phyloP scores from a whole-genome alignment of 2,113 vertebrate species.

The Xiphophorus hellerii region DNA sequence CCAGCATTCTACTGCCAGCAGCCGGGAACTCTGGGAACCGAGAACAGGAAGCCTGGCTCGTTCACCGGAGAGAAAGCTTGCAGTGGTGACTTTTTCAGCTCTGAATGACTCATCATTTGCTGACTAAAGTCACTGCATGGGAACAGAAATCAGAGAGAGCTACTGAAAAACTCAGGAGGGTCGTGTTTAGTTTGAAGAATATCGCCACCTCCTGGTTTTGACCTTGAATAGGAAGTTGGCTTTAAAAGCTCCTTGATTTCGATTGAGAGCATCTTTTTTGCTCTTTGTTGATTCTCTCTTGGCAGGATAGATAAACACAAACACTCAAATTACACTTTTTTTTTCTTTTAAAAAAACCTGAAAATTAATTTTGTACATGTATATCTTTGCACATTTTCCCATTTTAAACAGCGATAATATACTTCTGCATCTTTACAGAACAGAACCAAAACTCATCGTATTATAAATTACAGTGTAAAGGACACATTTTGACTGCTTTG shows the following conservation, averaged over 20 bases:
- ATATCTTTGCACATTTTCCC: no score
- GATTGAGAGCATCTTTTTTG: not conserved
- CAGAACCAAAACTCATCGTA: no score
- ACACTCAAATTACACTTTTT: not conserved
- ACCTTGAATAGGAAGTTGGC: not conserved
- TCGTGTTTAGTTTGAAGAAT: conserved; percentile 6
- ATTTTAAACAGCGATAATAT: no score
- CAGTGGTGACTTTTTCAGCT: conserved; percentile 16
- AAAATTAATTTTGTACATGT: not conserved
- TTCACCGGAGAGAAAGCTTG: conserved; percentile 36
- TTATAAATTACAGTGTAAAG: no score
- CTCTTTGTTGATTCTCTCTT: not conserved
- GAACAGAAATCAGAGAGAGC: conserved; percentile 28
- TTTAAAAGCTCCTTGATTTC: not conserved
- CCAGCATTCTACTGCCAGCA: conserved; percentile 82
- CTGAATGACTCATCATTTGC: conserved; percentile 36
- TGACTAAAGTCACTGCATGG: not conserved
- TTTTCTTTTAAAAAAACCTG: not conserved
- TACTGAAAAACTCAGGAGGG: not conserved
- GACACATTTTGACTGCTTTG: no score
- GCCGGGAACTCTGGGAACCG: conserved; percentile 79
- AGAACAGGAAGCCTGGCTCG: conserved; percentile 80
- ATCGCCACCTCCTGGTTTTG: conserved; percentile 50
- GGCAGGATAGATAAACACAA: not conserved
- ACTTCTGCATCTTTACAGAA: no score